Evolutionary conservation across 2,888 invertebrate species (phyloP), one percentile per base, ranked within the genome.

Genomic region (Norana najaformis): DNA sequence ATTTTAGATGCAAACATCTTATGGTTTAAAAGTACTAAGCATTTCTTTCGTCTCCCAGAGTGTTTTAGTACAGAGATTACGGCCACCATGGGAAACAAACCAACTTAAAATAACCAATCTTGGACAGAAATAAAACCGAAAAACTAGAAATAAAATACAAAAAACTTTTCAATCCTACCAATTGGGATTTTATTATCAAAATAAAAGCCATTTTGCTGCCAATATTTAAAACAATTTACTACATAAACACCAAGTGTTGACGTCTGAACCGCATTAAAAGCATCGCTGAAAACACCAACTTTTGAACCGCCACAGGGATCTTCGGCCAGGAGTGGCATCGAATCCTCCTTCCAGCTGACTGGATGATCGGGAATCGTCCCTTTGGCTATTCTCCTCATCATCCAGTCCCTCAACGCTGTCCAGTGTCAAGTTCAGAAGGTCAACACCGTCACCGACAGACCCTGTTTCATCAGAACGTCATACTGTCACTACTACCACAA

Each of bases 301-400:
- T 89, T 41, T 89, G 35, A 89, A 37, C 83, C 89, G 35, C 89
- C 89, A 89, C 18, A 89, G 89, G 35, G 89, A 89, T n/a, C 89
- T 82, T 35, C 89, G 82, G 3, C 83, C 38, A 8, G 83, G 83
- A 34, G 4, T 38, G 34, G 3, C 35, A 36, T 89, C 83, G n/a
- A 89, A 35, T 18, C 37, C 85, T 37, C 35, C 37, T 37, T 85
- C 85, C 85, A 85, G 37, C 18, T 85, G 85, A 85, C 85, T 37
- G 37, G 85, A 85, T 35, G 37, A 85, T 35, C 85, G 1, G 83
- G 83, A 36, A 82, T 89, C 89, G 3, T 36, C 39, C 6, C 35
- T n/a, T 23, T 69, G 47, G 36, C 69, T 35, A 23, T 30, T 23
- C 82, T 34, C 47, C 39, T 69, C 82, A 11, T 35, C 36, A 18